Base-by-base conservation (phyloP, 2,113 vertebrate species). In the Sciurus niger region DNA sequence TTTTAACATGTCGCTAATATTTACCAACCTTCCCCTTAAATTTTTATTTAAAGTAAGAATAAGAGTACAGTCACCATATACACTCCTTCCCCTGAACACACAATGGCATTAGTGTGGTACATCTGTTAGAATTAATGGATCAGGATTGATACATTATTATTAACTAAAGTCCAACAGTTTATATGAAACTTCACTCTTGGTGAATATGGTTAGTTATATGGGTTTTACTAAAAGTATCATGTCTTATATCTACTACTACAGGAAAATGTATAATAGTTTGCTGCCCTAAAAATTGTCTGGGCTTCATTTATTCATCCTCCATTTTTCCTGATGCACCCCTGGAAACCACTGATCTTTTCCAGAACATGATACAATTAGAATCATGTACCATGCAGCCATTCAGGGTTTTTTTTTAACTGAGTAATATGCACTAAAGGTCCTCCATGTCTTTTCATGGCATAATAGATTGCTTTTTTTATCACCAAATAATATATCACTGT, bases 1-100 rank as follows among this genome's bases (percentile, higher is more conserved):
- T 86, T 85, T 86, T 79, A 73, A 51, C 43, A 77, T 32, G 20
- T 63, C 25, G 48, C 46, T 43, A 84, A 79, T 43, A 90, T 95
- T 55, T 46, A 78, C 28, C 43, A 14, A 53, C 53, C 1, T 60
- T n/a, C 30, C 30, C n/a, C 90, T 77, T 58, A 16, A 84, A 77
- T 60, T 68, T 11, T 55, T 77, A 76, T 76, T 94, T 84, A 79
- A 70, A 89, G 67, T 51, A 77, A 43, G 13, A 58, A 32, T 25
- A 90, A 24, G 34, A 12, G 32, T 48, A 73, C 12, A 72, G 32
- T 80, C 70, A 32, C 37, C 22, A 79, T 79, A 48, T 16, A 74
- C 34, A 43, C 13, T 80, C 8, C 37, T 87, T 51, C 67, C 32
- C 51, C 53, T 53, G 53, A 53, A 53, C 53, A 53, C 14, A 53